Evolutionary conservation across 2,888 invertebrate genomes (phyloP).

Genomic region (Nymphalis urticae): DNA sequence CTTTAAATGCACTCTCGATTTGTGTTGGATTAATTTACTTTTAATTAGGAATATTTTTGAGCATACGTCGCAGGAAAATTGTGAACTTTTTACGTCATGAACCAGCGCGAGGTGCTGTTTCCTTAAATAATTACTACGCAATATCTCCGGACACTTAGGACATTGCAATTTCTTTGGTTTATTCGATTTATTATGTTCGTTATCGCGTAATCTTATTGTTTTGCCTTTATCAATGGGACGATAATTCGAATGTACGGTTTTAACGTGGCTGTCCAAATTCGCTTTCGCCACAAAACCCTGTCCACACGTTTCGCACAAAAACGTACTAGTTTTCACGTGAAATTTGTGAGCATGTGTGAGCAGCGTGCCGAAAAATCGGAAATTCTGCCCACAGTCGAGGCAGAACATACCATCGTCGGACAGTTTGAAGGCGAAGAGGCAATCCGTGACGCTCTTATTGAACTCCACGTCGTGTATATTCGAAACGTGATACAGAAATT

Average conservation of each 20-base stretch:
- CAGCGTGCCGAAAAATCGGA: constrained; percentile 55
- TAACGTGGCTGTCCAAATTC: constrained; percentile 58
- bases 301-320: constrained; percentile 62
- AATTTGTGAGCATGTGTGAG: constrained; percentile 51
- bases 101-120: constrained; percentile 62
- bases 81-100: constrained; percentile 60
- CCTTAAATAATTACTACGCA: constrained; percentile 57
- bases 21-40: constrained; percentile 57
- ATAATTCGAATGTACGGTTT: constrained; percentile 49
- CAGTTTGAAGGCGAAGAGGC: constrained; percentile 49
- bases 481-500: constrained; percentile 48
- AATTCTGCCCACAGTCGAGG: constrained; percentile 53
- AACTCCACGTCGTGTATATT: constrained; percentile 43
- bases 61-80: constrained; percentile 64
- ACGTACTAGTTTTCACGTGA: constrained; percentile 46
- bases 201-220: constrained; percentile 42
- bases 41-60: constrained; percentile 54
- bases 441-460: constrained; percentile 39
- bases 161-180: constrained; percentile 46
- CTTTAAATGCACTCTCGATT: constrained; percentile 62
- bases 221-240: constrained; percentile 41
- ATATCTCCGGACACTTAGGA: constrained; percentile 58
- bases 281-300: constrained; percentile 58
- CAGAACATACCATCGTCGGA: constrained; percentile 54
- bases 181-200: constrained; percentile 32